Evolutionary conservation across 2,113 vertebrate genomes (phyloP).

Genomic region (Oplegnathus fasciatus): DNA sequence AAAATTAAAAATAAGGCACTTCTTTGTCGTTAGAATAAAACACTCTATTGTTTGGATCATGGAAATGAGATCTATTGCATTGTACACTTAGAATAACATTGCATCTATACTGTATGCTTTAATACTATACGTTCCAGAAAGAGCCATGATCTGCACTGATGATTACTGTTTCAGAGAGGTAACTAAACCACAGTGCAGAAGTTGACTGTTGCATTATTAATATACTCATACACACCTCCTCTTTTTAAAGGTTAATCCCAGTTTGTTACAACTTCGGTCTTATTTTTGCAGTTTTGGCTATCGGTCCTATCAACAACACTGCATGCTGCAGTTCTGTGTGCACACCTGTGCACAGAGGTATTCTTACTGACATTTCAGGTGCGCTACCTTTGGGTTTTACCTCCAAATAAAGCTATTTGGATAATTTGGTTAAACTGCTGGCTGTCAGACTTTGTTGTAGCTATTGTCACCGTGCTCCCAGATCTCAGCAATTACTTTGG

Average conservation of each 20-base stretch:
- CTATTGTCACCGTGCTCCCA: not conserved
- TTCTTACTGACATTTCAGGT: not conserved
- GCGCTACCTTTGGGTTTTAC: not conserved
- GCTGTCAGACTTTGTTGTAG: not conserved
- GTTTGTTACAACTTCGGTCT: not conserved
- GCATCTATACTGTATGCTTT: not conserved
- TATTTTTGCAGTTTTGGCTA: not conserved
- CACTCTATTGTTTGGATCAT: not conserved
- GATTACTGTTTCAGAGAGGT: not conserved
- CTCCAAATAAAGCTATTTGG: not conserved
- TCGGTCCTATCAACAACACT: not conserved
- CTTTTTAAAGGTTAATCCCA: not conserved
- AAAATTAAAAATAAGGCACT: slow-evolving; percentile 16
- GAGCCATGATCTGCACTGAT: not conserved
- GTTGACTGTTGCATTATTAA: not conserved
- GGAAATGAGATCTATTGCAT: not conserved
- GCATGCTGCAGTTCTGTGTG: not conserved
- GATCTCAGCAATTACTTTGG: not conserved
- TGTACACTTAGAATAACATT: slow-evolving; percentile 15
- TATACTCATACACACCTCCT: not conserved
- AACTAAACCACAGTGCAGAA: not conserved
- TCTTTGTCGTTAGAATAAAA: not conserved
- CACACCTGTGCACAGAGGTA: not conserved
- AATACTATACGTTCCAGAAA: not conserved
- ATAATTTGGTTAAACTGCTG: not conserved